A percentile compares a stretch with the other conserved stretches of the same genome.
These are phyloP conservation scores for Papilio helenus DNA, from an alignment of 1,140 invertebrate species.

Conservation along the genomic window DNA sequence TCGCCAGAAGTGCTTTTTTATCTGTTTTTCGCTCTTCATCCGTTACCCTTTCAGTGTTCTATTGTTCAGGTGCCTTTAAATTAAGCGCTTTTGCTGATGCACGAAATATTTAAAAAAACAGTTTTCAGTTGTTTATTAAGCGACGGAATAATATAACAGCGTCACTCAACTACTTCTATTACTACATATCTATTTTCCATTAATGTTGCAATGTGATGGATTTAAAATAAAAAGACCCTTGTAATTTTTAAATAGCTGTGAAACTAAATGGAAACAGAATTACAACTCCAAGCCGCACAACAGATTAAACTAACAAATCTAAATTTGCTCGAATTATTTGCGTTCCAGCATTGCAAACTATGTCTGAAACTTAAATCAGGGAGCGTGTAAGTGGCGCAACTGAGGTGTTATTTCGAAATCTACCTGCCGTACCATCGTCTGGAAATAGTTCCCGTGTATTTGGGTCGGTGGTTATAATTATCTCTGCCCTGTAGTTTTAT, in stretches of 20 bases:
- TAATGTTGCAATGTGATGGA: neutral
- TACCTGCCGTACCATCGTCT: conserved; percentile 72
- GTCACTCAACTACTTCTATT: neutral
- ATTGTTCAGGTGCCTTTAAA: conserved; percentile 13
- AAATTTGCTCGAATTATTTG: conserved; percentile 16
- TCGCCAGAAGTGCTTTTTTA: conserved; percentile 11
- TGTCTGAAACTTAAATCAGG: conserved; percentile 32
- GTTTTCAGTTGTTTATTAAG: neutral
- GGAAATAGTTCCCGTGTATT: conserved; percentile 77
- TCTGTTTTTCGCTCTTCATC: neutral
- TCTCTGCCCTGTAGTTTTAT: conserved; percentile 68
- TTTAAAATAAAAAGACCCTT: neutral
- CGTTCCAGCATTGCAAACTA: neutral
- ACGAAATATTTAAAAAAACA: neutral
- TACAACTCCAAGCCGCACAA: neutral
- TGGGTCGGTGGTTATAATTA: conserved; percentile 77
- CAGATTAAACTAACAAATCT: neutral
- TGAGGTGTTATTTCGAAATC: conserved; percentile 70
- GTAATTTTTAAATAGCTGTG: neutral
- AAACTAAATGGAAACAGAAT: neutral
- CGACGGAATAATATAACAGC: neutral
- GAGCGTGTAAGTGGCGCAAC: conserved; percentile 37
- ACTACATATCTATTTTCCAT: too few species aligned
- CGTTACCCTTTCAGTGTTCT: conserved; percentile 9
- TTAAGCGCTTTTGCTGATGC: neutral